Conservation (phyloP, 2,113 vertebrate species). For the Myotis davidii region DNA sequence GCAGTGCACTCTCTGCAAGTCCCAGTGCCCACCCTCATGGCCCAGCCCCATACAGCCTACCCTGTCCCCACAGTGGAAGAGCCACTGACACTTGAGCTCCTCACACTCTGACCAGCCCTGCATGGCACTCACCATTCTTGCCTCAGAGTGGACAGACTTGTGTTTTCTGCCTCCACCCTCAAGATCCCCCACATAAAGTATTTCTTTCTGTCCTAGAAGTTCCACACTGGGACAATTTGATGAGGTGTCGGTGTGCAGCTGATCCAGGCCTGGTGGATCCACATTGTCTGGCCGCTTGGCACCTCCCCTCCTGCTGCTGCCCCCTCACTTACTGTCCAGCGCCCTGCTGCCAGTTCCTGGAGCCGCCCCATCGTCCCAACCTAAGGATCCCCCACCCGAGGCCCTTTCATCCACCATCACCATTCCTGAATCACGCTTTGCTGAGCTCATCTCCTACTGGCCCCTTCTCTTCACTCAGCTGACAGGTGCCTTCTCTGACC, state of each 20-base stretch:
- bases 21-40: not conserved
- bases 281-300: not conserved
- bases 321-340: not conserved
- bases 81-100: too few relatives aligned
- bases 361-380: not conserved
- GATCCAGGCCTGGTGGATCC: not conserved
- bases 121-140: not conserved
- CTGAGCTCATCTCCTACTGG: not conserved
- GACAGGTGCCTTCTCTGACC: not conserved
- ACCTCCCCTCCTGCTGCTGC: not conserved
- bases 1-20: too few relatives aligned
- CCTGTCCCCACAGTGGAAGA: not conserved
- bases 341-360: not conserved
- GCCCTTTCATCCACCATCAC: not conserved
- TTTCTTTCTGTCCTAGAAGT: not conserved
- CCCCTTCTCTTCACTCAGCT: not conserved
- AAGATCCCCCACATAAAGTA: not conserved
- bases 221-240: not conserved
- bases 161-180: not conserved
- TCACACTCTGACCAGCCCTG: too few relatives aligned
- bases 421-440: not conserved
- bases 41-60: not conserved
- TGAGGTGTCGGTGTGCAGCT: not conserved
- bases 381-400: accelerated
- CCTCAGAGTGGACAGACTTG: not conserved